Evolutionary conservation across 2,113 vertebrate species (phyloP), one percentile per base, ranked within the genome.

Genomic region (Oceanodroma tethys): DNA sequence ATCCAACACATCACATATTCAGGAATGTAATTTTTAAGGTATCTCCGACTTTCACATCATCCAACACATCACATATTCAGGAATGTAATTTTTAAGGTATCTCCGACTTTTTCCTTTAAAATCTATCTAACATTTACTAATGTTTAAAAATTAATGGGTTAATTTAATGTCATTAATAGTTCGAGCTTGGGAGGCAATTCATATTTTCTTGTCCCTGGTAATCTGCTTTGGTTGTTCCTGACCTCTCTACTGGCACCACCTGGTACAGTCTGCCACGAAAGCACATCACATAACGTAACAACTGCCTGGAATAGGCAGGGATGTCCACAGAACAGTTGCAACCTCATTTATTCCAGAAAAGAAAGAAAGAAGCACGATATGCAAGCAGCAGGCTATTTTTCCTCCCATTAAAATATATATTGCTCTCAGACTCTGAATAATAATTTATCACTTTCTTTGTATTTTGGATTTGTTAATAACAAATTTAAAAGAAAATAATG

Each of bases 401-500:
- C 47, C 48, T 79, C 40, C 67, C 30, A 78, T 95, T 94, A 92
- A 91, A 89, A 90, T 53, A 63, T 34, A 40, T 73, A 45, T 80
- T 96, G 78, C 27, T 58, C 45, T 94, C 63, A 70, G 27, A 93
- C 59, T 45, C 65, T 89, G 72, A 82, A 92, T 81, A 96, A 91
- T 72, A 74, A 48, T 96, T 90, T 92, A 84, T 71, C 72, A 66
- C 62, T 95, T 81, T 94, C 81, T 84, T 96, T 92, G 55, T 67
- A 88, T 71, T 81, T 93, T 62, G 82, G 52, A 96, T 93, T 94
- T 93, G 43, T 86, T 97, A 97, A 96, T 91, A 97, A 95, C 62
- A 95, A 79, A 62, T 88, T 95, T 95, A 87, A 94, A 94, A 96
- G 56, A 73, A 50, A 98, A 96, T 78, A 98, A 97, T 85, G 45